Evolutionary conservation across 2,888 invertebrate genomes (phyloP).

Genomic region (Noctuana brunneofusca): DNA sequence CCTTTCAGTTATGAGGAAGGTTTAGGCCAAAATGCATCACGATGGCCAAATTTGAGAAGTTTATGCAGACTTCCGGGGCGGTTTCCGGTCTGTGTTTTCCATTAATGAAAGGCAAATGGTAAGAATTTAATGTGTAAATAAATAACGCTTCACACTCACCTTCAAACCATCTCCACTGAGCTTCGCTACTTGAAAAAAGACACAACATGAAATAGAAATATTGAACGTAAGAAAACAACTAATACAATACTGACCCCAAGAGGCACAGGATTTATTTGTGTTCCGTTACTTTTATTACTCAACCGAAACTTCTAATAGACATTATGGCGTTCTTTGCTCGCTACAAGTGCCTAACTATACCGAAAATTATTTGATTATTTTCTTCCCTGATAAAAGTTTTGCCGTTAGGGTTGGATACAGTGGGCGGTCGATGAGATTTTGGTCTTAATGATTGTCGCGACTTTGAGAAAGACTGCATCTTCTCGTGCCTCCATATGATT

Average conservation of each 20-base stretch:
- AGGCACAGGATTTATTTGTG: conserved; percentile 48
- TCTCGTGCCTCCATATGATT: too few relatives aligned
- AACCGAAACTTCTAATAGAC: conserved; percentile 45
- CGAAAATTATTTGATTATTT: conserved; percentile 40
- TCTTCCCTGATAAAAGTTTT: conserved; percentile 19
- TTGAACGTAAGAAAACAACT: conserved; percentile 1
- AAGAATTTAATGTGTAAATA: too few relatives aligned
- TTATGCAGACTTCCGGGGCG: too few relatives aligned
- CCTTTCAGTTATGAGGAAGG: too few relatives aligned
- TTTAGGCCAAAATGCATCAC: too few relatives aligned
- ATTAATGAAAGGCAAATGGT: too few relatives aligned
- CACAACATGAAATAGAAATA: not conserved
- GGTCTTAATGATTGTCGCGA: not conserved
- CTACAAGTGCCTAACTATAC: conserved; percentile 38
- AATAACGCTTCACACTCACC: too few relatives aligned
- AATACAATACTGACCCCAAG: conserved; percentile 33
- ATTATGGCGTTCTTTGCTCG: conserved; percentile 44
- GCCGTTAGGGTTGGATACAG: conserved; percentile 2
- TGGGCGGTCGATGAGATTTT: not conserved
- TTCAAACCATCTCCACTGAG: too few relatives aligned
- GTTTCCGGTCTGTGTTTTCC: too few relatives aligned
- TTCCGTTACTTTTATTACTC: conserved; percentile 50
- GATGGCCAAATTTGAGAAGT: too few relatives aligned
- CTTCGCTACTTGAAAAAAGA: too few relatives aligned
- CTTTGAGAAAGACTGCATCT: too few relatives aligned